These are phyloP conservation scores for Lochmaea capreae DNA, from an alignment of 2,888 invertebrate species.

Conservation along the genomic window DNA sequence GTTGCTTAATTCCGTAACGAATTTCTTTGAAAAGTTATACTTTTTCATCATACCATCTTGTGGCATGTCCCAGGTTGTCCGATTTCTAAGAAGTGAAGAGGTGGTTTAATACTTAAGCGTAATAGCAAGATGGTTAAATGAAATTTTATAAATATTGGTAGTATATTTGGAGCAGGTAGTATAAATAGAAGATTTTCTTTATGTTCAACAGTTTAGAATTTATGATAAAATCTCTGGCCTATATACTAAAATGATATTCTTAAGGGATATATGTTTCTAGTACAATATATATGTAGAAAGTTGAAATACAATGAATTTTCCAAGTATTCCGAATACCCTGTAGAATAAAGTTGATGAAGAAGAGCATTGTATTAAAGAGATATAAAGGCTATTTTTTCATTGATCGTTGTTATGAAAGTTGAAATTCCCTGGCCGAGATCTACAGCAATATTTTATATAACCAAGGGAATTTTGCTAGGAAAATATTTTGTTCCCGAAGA, in stretches of 20 bases:
- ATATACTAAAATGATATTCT: background rate
- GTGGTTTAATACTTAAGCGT: too few relatives aligned
- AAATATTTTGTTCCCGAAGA: constrained; percentile 57
- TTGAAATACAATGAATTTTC: constrained; percentile 12
- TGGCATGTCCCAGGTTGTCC: too few relatives aligned
- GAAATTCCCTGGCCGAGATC: constrained; percentile 53
- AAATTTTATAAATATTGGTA: too few relatives aligned
- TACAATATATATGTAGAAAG: background rate
- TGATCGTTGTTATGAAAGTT: constrained; percentile 54
- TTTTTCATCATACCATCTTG: too few relatives aligned
- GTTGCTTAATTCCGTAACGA: too few relatives aligned
- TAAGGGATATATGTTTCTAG: background rate
- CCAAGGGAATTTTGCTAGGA: constrained; percentile 61
- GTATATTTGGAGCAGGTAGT: too few relatives aligned
- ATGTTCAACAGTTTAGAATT: background rate
- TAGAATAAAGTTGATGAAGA: constrained; percentile 32
- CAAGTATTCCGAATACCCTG: constrained; percentile 25
- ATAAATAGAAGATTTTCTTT: too few relatives aligned
- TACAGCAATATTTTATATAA: constrained; percentile 61
- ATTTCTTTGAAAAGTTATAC: too few relatives aligned
- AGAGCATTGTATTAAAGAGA: constrained; percentile 42
- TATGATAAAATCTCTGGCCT: background rate
- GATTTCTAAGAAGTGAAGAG: too few relatives aligned
- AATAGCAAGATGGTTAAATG: too few relatives aligned
- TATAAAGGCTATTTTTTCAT: constrained; percentile 46